These are phyloP conservation scores for Tortricodes alternella DNA, from an alignment of 2,888 invertebrate species.

Conservation along the genomic window DNA sequence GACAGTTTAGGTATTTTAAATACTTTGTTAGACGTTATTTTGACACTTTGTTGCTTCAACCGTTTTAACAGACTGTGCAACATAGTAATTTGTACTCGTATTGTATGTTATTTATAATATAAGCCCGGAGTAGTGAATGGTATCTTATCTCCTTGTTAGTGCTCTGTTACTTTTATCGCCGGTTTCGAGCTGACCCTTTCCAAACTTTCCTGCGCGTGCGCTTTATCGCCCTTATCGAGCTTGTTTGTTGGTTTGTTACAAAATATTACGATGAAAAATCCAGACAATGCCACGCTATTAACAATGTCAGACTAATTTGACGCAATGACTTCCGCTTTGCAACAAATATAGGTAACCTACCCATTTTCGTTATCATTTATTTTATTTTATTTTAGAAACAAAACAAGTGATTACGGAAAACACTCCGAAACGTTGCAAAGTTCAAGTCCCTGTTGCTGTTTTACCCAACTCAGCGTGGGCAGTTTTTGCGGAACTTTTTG, in stretches of 20 bases:
- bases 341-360: neutral
- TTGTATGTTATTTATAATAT: neutral
- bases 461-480: neutral
- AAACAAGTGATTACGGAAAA: too few relatives aligned
- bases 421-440: too few relatives aligned
- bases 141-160: neutral
- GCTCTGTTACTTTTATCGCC: neutral
- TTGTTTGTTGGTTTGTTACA: slow-evolving; percentile 18
- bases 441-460: neutral
- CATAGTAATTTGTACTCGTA: neutral
- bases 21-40: too few relatives aligned
- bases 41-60: too few relatives aligned
- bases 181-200: slow-evolving; percentile 13
- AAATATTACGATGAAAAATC: slow-evolving; percentile 2
- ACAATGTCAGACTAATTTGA: neutral
- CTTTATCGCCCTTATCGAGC: slow-evolving; percentile 21
- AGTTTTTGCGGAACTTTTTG: slow-evolving; percentile 12
- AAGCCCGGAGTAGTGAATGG: neutral
- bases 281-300: neutral
- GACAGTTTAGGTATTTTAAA: too few relatives aligned
- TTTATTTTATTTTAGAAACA: too few relatives aligned
- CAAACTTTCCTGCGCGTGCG: slow-evolving; percentile 16
- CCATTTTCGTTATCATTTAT: too few relatives aligned
- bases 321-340: neutral
- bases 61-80: neutral